Evolutionary conservation across 2,113 vertebrate genomes (phyloP).

Genomic region (Mohoua ochrocephala): DNA sequence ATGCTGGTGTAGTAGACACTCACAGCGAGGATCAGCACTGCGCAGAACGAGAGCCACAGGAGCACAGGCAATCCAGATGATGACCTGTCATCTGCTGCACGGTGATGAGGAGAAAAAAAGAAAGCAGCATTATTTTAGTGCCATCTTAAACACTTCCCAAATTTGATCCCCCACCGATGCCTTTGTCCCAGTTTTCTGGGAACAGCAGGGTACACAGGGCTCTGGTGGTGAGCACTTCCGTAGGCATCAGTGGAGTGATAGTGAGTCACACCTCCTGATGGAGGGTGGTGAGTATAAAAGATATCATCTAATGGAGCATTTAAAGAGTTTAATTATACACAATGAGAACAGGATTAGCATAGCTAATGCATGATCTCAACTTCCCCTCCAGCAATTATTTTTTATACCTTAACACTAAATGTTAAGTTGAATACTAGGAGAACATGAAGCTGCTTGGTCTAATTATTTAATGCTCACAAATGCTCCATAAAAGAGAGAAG

Average conservation of each 20-base stretch:
- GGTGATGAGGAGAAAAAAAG: neutral
- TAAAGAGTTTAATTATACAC: constrained; percentile 39
- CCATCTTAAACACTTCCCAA: neutral
- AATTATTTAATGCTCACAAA: neutral
- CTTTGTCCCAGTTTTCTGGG: constrained; percentile 24
- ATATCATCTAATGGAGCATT: constrained; percentile 42
- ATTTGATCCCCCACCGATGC: neutral
- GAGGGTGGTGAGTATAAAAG: constrained; percentile 1
- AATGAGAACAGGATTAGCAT: constrained; percentile 31
- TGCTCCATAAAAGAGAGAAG: neutral
- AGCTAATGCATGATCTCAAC: constrained; percentile 15
- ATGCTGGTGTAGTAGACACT: constrained; percentile 80
- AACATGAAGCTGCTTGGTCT: neutral
- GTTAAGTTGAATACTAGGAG: neutral
- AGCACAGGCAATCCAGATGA: constrained; percentile 64
- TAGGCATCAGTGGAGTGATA: neutral
- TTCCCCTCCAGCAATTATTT: constrained; percentile 3
- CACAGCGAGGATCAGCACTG: constrained; percentile 77
- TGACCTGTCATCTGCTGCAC: constrained; percentile 73
- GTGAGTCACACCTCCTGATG: neutral
- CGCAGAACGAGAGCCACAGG: constrained; percentile 77
- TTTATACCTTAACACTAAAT: neutral
- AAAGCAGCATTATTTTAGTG: neutral
- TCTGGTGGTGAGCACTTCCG: neutral
- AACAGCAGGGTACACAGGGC: neutral